Conservation (phyloP, 2,797 vertebrate species). For the Rhodeus uyekii region DNA sequence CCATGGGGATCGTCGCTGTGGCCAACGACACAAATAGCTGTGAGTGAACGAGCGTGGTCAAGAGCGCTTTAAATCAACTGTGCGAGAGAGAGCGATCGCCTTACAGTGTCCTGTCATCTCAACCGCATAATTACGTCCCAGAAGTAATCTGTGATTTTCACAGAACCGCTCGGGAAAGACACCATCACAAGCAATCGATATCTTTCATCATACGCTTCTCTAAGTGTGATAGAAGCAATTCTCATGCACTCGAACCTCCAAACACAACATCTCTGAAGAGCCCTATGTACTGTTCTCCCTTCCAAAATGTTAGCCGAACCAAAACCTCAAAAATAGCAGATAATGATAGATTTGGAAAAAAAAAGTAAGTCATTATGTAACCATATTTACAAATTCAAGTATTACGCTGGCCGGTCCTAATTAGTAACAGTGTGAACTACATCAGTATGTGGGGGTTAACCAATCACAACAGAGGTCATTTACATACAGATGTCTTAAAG, state of each 20-base stretch:
- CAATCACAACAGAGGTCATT: neutral
- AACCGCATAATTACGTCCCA: slow-evolving; percentile 57
- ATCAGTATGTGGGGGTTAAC: neutral
- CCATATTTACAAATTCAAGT: neutral
- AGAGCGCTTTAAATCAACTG: neutral
- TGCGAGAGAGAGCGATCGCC: slow-evolving; percentile 33
- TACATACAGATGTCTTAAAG: neutral
- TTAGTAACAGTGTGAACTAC: neutral
- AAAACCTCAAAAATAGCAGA: neutral
- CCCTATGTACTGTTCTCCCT: neutral
- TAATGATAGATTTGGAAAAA: neutral
- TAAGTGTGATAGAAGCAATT: slow-evolving; percentile 15
- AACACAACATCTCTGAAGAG: neutral
- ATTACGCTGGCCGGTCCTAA: neutral
- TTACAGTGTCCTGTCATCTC: slow-evolving; percentile 30
- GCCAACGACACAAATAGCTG: slow-evolving; percentile 97
- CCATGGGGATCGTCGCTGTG: slow-evolving; percentile 96
- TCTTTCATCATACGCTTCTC: slow-evolving; percentile 16
- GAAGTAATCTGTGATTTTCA: slow-evolving; percentile 51
- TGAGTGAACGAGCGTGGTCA: slow-evolving; percentile 71
- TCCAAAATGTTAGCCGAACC: neutral
- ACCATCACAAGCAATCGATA: slow-evolving; percentile 49
- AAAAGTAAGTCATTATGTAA: neutral
- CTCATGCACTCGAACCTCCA: neutral
- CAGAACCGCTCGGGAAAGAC: slow-evolving; percentile 6